Evolutionary conservation across 2,113 vertebrate species (phyloP).

Genomic region (Phrynosoma blainvillii): DNA sequence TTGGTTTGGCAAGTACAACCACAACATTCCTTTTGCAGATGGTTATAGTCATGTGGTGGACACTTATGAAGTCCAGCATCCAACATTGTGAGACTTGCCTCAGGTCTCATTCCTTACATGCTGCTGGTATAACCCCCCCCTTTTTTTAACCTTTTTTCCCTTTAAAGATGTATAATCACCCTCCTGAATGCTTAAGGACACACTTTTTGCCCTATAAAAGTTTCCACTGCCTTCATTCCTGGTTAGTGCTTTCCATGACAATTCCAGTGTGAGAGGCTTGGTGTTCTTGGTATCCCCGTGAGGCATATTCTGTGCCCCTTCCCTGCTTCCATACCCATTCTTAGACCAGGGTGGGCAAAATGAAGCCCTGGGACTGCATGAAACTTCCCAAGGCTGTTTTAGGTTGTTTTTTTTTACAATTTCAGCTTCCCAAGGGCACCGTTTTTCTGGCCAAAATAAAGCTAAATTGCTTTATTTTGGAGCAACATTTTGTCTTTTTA

Average conservation of each 20-base stretch:
- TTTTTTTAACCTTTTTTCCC: background rate
- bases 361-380: too few relatives aligned
- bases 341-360: too few relatives aligned
- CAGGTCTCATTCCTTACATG: too few relatives aligned
- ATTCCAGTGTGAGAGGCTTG: background rate
- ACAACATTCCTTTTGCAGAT: background rate
- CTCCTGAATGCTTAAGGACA: background rate
- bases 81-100: too few relatives aligned
- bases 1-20: background rate
- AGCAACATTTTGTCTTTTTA: too few relatives aligned
- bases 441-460: too few relatives aligned
- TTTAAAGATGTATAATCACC: background rate
- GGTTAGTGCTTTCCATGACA: background rate
- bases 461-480: too few relatives aligned
- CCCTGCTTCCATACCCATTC: too few relatives aligned
- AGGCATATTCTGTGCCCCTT: background rate
- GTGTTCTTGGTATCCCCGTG: background rate
- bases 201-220: background rate
- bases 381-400: too few relatives aligned
- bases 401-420: too few relatives aligned
- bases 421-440: too few relatives aligned
- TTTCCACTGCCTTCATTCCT: background rate
- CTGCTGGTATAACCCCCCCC: too few relatives aligned
- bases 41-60: background rate
- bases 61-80: background rate